These are phyloP conservation scores for Gadus macrocephalus DNA, from an alignment of 2,113 vertebrate species.

Conservation along the genomic window DNA sequence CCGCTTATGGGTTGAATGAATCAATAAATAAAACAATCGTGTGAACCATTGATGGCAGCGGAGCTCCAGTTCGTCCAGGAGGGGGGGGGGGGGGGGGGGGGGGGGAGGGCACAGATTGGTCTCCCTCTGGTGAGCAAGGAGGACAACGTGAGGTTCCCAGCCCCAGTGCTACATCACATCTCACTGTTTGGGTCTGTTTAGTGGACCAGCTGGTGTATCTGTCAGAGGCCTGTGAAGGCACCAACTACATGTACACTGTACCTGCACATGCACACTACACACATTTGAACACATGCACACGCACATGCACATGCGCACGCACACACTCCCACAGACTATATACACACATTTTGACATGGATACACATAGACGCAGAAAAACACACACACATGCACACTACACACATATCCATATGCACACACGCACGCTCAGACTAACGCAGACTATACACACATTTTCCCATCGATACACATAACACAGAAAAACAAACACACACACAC, in stretches of 20 bases:
- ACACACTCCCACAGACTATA: too few relatives aligned
- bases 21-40: neutral
- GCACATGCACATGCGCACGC: too few relatives aligned
- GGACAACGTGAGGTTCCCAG: conserved; percentile 29
- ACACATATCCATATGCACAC: too few relatives aligned
- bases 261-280: neutral
- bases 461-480: too few relatives aligned
- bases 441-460: too few relatives aligned
- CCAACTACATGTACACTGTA: neutral
- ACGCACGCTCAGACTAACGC: too few relatives aligned
- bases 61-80: conserved; percentile 6
- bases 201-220: conserved; percentile 23
- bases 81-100: neutral
- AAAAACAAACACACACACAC: too few relatives aligned
- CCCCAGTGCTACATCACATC: conserved; percentile 14
- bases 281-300: neutral
- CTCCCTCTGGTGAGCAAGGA: conserved; percentile 32
- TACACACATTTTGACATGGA: too few relatives aligned
- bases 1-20: neutral
- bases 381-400: too few relatives aligned
- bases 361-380: too few relatives aligned
- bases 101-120: conserved; percentile 12
- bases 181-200: conserved; percentile 15
- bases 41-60: conserved; percentile 5
- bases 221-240: conserved; percentile 1